Base-by-base conservation (phyloP, 1,140 invertebrate species). In the Meloidogyne floridensis region DNA sequence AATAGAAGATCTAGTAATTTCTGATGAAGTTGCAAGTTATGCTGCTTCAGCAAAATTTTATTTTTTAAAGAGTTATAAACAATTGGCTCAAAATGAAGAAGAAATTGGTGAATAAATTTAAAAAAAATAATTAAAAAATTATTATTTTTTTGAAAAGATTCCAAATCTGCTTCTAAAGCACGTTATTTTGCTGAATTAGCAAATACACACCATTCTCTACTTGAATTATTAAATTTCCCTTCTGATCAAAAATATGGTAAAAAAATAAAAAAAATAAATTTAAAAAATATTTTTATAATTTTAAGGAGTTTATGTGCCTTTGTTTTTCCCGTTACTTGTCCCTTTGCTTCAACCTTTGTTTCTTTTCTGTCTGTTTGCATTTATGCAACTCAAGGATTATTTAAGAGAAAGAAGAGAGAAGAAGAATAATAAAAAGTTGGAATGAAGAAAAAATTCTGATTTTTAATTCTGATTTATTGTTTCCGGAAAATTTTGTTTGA, bases 161-260 rank as follows among this genome's bases (percentile, higher is more conserved):
- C 72, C 8, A 10, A 32, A 18, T 77, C 83, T 11, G 51, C 82
- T 8, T 13, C 82, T 13, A 72, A 80, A 10, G 86, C 85, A 51
- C 86, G 85, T 20, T 9, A 82, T 20, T 75, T 86, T 13, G 86
- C 85, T 42, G 85, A 86, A 43, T 59, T 72, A 9, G 85, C 86
- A 42, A 82, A 71, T 65, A 77, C 83, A 2, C 85, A 86, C 65
- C 51, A 65, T 18, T 80, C 82, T n/a, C 51, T 86, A n/a, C 73
- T 86, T 43, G 81, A 85, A 65, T 54, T 84, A 8, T 72, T 85
- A 42, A 87, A 85, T 72, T 85, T 85, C 53, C 84, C 84, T 0
- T 85, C 84, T 18, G 84, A 85, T 13, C 85, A 85, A 47, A 87
- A 85, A 71, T 86, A 86, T 71, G 84, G 81, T 54, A 65, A 6